phyloP scores from a whole-genome alignment of 2,113 vertebrate genomes.

The Mungos mungo region DNA sequence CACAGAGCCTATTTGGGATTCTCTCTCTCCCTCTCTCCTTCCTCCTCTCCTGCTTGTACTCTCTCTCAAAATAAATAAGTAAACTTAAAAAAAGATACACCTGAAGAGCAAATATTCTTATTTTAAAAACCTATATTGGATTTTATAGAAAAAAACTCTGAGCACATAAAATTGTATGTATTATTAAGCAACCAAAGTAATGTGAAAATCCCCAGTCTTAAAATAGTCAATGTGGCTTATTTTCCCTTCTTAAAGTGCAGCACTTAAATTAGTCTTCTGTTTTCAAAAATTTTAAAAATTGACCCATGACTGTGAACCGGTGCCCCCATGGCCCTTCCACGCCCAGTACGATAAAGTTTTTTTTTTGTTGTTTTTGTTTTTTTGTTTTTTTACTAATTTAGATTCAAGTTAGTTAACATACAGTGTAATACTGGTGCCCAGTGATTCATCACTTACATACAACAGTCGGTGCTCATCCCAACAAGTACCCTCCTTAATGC shows the following conservation, averaged over 20 bases:
- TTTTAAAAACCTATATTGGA: neutral
- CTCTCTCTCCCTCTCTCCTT: too few species aligned
- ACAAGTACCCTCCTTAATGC: too few species aligned
- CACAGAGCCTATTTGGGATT: too few species aligned
- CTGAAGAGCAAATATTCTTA: neutral
- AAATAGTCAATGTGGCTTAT: neutral
- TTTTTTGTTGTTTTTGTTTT: too few species aligned
- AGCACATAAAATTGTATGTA: neutral
- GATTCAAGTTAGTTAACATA: too few species aligned
- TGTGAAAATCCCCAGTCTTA: conserved; percentile 26
- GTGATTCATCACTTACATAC: too few species aligned
- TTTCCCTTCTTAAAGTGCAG: neutral
- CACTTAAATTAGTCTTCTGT: neutral
- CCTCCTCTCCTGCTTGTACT: too few species aligned
- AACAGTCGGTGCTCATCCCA: too few species aligned
- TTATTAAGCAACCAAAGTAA: conserved; percentile 12
- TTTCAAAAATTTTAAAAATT: neutral
- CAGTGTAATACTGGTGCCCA: too few species aligned
- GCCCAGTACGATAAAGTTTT: neutral
- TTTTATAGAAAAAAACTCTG: neutral
- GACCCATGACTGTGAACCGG: neutral
- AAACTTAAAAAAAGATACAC: too few species aligned
- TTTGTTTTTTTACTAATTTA: too few species aligned
- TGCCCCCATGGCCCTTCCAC: neutral
- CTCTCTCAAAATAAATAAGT: too few species aligned